phyloP scores from a whole-genome alignment of 2,797 vertebrate species.

The Chaetodon trifasciatus region DNA sequence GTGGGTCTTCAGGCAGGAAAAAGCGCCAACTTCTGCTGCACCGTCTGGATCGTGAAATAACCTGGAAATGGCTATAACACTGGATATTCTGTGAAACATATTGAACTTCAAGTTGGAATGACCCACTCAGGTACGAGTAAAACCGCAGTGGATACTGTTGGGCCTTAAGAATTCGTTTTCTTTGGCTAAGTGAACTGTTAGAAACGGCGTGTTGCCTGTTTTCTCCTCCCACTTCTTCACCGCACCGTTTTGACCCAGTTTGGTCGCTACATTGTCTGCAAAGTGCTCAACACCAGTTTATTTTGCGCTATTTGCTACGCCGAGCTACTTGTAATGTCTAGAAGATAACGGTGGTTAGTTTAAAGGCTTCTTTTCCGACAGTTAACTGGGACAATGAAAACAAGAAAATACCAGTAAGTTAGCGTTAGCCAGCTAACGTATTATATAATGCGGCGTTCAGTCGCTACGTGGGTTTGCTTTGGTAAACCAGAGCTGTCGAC shows the following conservation, averaged over 20 bases:
- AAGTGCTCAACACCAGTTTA: neutral
- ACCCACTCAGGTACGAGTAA: constrained; percentile 55
- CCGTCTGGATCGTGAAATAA: constrained; percentile 43
- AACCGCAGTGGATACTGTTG: accelerated
- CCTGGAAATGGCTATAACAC: constrained; percentile 9
- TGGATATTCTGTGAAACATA: constrained; percentile 9
- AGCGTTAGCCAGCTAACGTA: constrained; percentile 59
- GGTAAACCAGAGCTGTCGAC: accelerated
- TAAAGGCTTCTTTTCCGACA: neutral
- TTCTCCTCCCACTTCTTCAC: constrained; percentile 57
- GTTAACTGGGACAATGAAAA: neutral
- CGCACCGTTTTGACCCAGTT: constrained; percentile 65
- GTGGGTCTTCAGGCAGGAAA: constrained; percentile 77
- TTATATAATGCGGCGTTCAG: constrained; percentile 50
- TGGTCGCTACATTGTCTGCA: constrained; percentile 6
- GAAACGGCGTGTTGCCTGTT: constrained; percentile 51
- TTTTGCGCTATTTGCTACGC: accelerated
- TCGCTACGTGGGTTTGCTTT: neutral
- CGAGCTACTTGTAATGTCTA: accelerated
- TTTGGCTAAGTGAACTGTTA: constrained; percentile 16
- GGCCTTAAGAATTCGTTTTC: neutral
- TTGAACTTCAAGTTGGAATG: constrained; percentile 29
- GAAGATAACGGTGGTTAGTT: accelerated
- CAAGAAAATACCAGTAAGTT: constrained; percentile 26
- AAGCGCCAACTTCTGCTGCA: constrained; percentile 86